Evolutionary conservation across 2,888 invertebrate genomes (phyloP).

Genomic region (Calameuta filiformis): DNA sequence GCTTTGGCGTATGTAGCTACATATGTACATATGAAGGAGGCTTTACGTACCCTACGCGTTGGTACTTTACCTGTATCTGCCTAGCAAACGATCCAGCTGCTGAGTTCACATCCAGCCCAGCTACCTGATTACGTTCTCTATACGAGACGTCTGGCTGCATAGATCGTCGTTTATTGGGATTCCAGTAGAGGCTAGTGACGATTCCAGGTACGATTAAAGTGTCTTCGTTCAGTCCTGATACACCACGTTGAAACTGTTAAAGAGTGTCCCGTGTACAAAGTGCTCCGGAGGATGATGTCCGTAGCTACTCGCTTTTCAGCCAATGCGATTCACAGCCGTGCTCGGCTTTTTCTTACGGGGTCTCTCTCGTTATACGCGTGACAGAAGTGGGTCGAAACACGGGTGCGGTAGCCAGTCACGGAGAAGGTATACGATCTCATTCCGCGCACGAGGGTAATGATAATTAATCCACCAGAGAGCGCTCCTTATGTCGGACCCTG

Average conservation of each 20-base stretch:
- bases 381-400: constrained; percentile 58
- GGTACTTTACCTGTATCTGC: neutral
- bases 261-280: neutral
- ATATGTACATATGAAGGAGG: neutral
- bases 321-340: neutral
- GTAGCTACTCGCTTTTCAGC: neutral
- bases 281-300: neutral
- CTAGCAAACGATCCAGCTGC: neutral
- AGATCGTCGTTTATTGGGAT: neutral
- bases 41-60: neutral
- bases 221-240: constrained; percentile 29
- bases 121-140: neutral
- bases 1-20: neutral
- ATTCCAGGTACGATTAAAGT: constrained; percentile 39
- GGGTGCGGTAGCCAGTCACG: constrained; percentile 56
- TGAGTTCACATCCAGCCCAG: neutral
- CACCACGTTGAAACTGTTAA: neutral
- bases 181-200: neutral
- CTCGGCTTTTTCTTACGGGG: neutral
- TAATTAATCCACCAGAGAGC: constrained; percentile 57
- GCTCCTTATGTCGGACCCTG: constrained; percentile 34
- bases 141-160: neutral
- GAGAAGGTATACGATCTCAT: constrained; percentile 24
- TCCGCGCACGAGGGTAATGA: constrained; percentile 46
- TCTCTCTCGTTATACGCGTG: constrained; percentile 41